A percentile compares a stretch with the other conserved stretches of the same genome.
These are phyloP conservation scores for Strigamia crassipes DNA, from an alignment of 2,888 invertebrate genomes.

Conservation along the genomic window DNA sequence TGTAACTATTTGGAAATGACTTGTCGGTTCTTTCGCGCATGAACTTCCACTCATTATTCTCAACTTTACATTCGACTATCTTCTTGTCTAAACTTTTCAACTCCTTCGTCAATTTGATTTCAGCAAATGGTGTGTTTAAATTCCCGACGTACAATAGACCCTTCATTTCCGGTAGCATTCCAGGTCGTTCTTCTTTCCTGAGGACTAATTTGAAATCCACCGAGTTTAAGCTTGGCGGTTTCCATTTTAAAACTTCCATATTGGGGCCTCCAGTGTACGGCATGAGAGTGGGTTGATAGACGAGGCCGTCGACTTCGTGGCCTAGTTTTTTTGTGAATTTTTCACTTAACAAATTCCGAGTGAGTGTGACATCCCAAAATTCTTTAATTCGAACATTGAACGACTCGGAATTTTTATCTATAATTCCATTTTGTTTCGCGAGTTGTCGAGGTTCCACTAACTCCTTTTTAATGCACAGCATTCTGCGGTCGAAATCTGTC, in stretches of 20 bases:
- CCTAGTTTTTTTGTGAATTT: constrained; percentile 82
- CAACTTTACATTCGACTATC: constrained; percentile 91
- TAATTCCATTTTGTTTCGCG: constrained; percentile 76
- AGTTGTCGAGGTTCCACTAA: constrained; percentile 66
- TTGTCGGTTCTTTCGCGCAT: constrained; percentile 97
- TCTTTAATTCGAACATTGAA: constrained; percentile 89
- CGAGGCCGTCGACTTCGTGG: constrained; percentile 97
- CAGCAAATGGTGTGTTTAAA: constrained; percentile 68
- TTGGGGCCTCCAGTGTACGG: constrained; percentile 83
- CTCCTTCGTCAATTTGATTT: constrained; percentile 69
- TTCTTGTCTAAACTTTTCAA: constrained; percentile 82
- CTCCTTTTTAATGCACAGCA: constrained; percentile 71
- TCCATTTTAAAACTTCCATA: constrained; percentile 92
- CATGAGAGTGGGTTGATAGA: constrained; percentile 92
- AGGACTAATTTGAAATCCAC: constrained; percentile 93
- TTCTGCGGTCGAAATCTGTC: constrained; percentile 75
- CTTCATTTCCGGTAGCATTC: constrained; percentile 68
- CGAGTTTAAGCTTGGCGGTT: constrained; percentile 90
- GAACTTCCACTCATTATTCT: constrained; percentile 76
- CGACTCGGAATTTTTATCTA: constrained; percentile 78
- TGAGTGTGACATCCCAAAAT: constrained; percentile 78
- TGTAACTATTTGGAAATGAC: constrained; percentile 86
- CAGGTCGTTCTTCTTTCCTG: constrained; percentile 28
- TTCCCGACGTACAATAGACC: constrained; percentile 74
- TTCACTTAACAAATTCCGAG: constrained; percentile 63